Conservation (phyloP, 2,797 vertebrate genomes). For the Eulemur rubriventer region DNA sequence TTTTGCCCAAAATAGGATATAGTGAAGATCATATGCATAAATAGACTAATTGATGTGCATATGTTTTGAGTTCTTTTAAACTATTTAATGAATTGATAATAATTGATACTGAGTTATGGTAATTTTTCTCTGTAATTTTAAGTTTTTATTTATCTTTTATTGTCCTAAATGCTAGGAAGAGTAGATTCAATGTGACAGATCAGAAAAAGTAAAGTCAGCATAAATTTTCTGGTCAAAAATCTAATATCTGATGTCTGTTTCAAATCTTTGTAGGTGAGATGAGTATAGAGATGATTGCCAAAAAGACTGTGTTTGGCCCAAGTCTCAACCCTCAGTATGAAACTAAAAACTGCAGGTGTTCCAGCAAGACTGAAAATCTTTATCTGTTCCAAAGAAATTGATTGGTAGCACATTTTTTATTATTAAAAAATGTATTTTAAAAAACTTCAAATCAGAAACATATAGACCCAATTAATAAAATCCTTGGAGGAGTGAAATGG, state of each 20-base stretch:
- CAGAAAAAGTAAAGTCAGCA: not conserved
- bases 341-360: constrained; percentile 31
- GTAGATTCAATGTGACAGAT: constrained; percentile 54
- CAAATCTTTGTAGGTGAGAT: constrained; percentile 42
- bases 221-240: not conserved
- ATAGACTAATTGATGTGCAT: not conserved
- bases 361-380: constrained; percentile 56
- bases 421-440: constrained; percentile 17
- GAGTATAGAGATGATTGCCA: not conserved
- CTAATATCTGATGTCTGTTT: not conserved
- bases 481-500: not conserved
- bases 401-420: constrained; percentile 64
- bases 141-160: not conserved
- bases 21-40: not conserved
- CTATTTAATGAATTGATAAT: not conserved
- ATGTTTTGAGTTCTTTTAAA: not conserved
- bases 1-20: not conserved
- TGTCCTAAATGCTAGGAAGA: not conserved
- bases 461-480: constrained; percentile 55
- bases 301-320: not conserved
- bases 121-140: not conserved
- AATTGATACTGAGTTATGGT: not conserved
- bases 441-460: not conserved
- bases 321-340: not conserved
- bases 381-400: constrained; percentile 60